A percentile compares a stretch with the other conserved stretches of the same genome.
Conservation (phyloP, 2,797 vertebrate genomes). For the Columba guinea region DNA sequence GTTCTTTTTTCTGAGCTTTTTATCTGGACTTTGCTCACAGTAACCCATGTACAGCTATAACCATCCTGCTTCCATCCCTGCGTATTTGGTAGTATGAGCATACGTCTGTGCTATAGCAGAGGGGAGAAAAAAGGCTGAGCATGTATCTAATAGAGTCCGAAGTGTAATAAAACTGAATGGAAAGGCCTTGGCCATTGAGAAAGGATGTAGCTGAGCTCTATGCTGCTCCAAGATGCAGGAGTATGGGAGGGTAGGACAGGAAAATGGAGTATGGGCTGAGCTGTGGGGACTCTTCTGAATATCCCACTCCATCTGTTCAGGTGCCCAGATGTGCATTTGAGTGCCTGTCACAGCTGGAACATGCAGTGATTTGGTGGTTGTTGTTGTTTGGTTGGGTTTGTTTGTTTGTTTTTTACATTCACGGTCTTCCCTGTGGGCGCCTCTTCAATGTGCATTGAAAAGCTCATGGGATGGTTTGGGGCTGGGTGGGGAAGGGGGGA, state of each 20-base stretch:
- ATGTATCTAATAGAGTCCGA: fast-evolving
- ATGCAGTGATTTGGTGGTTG: neutral
- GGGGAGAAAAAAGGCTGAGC: neutral
- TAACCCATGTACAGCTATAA: neutral
- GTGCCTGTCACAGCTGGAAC: fast-evolving
- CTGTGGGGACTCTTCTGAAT: fast-evolving
- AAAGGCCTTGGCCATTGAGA: neutral
- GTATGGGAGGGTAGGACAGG: neutral
- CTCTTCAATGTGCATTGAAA: neutral
- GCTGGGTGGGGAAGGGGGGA: too few relatives aligned
- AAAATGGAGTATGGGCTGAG: neutral
- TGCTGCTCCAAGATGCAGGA: neutral
- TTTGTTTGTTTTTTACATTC: neutral
- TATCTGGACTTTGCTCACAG: neutral
- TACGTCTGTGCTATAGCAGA: neutral
- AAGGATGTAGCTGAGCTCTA: neutral
- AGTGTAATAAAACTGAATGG: neutral
- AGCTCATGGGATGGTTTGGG: neutral
- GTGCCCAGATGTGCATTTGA: fast-evolving
- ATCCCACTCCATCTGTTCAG: neutral
- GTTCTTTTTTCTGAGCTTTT: neutral
- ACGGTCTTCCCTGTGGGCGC: neutral
- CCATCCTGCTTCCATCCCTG: neutral
- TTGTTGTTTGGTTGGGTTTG: neutral
- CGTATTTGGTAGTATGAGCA: neutral